Evolutionary conservation across 2,888 invertebrate species (phyloP).

Genomic region (Pyralis farinalis): DNA sequence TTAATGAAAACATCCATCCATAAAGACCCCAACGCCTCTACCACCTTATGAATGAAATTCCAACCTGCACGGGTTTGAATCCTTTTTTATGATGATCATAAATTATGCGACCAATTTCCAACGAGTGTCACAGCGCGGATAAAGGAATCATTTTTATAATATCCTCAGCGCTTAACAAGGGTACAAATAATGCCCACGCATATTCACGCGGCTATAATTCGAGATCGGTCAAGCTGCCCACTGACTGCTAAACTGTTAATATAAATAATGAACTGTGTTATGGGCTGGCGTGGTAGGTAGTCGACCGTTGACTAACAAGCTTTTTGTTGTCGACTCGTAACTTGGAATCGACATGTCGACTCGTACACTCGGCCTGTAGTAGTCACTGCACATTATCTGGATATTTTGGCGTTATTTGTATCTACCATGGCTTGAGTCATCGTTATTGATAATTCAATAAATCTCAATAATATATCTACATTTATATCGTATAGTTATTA

Average conservation of each 20-base stretch:
- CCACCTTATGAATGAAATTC: slow-evolving; percentile 82
- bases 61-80: slow-evolving; percentile 71
- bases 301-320: slow-evolving; percentile 69
- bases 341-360: slow-evolving; percentile 24
- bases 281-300: slow-evolving; percentile 67
- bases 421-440: too few species aligned
- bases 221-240: slow-evolving; percentile 63
- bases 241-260: slow-evolving; percentile 80
- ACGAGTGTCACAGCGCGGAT: slow-evolving; percentile 77
- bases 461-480: too few species aligned
- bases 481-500: too few species aligned
- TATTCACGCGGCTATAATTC: slow-evolving; percentile 77
- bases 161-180: slow-evolving; percentile 79
- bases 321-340: slow-evolving; percentile 62
- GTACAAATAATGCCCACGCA: slow-evolving; percentile 80
- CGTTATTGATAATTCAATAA: too few species aligned
- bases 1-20: slow-evolving; percentile 80
- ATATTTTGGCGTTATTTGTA: slow-evolving; percentile 25
- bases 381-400: slow-evolving; percentile 24
- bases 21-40: slow-evolving; percentile 80
- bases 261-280: slow-evolving; percentile 81
- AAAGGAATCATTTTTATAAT: slow-evolving; percentile 81
- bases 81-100: slow-evolving; percentile 78
- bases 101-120: slow-evolving; percentile 79
- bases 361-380: slow-evolving; percentile 18